A percentile compares a stretch with the other conserved stretches of the same genome.
phyloP scores from a whole-genome alignment of 2,113 vertebrate species.

The Onychostoma macrolepis region DNA sequence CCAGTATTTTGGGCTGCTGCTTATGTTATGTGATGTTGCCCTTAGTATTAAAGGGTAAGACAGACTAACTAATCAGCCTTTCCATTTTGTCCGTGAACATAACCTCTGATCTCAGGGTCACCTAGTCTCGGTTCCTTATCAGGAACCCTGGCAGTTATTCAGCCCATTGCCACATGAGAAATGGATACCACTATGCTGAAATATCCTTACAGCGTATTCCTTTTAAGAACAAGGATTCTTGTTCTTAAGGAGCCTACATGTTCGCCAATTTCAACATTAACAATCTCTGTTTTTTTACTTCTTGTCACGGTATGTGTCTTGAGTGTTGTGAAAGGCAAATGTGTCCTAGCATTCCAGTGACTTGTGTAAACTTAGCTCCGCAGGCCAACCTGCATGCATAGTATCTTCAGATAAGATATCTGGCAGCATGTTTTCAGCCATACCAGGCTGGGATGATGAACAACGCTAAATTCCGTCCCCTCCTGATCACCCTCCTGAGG shows the following conservation, averaged over 20 bases:
- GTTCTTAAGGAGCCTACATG: too few relatives aligned
- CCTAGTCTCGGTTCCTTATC: constrained; percentile 44
- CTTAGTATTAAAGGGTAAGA: not conserved
- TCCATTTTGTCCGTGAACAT: constrained; percentile 24
- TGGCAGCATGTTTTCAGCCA: constrained; percentile 48
- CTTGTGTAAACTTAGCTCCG: constrained; percentile 40
- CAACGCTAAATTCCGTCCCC: constrained; percentile 34
- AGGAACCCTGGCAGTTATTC: constrained; percentile 54
- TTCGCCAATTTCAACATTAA: constrained; percentile 2
- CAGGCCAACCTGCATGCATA: not conserved
- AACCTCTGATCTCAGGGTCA: constrained; percentile 30
- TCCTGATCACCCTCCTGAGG: constrained; percentile 46
- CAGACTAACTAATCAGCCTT: constrained; percentile 14
- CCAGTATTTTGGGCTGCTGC: not conserved
- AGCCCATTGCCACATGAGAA: constrained; percentile 45
- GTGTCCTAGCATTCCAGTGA: not conserved
- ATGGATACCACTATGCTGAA: constrained; percentile 3
- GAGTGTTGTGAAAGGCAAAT: not conserved
- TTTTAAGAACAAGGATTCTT: not conserved
- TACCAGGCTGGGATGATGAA: constrained; percentile 50
- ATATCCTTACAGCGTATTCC: not conserved
- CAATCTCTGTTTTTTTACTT: not conserved
- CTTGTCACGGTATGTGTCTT: not conserved
- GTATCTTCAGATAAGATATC: constrained; percentile 52
- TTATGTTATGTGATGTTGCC: not conserved